These are phyloP conservation scores for Troglohyphantes excavatus DNA, from an alignment of 2,888 invertebrate genomes.

Conservation along the genomic window DNA sequence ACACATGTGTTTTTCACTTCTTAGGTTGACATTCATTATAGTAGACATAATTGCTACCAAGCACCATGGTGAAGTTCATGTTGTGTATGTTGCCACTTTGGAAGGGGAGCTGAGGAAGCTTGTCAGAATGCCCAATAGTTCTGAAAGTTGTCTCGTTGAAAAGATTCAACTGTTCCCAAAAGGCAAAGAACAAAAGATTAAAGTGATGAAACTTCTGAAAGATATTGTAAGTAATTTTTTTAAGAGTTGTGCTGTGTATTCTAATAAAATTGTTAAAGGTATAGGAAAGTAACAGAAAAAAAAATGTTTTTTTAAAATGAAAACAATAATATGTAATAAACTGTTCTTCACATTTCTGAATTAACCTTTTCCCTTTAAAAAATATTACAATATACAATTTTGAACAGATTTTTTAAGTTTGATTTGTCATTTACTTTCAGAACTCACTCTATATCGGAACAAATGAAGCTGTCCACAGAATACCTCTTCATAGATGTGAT, in stretches of 20 bases:
- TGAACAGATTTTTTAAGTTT: slow-evolving; percentile 13
- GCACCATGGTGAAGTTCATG: slow-evolving; percentile 86
- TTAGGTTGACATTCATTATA: slow-evolving; percentile 85
- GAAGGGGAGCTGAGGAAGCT: slow-evolving; percentile 91
- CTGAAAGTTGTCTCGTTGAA: slow-evolving; percentile 90
- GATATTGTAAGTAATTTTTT: slow-evolving; percentile 86
- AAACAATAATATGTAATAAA: not conserved
- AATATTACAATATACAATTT: no score
- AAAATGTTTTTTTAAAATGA: not conserved
- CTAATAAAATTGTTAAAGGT: no score
- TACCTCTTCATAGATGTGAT: slow-evolving; percentile 90
- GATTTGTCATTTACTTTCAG: slow-evolving; percentile 81
- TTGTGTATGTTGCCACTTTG: slow-evolving; percentile 91
- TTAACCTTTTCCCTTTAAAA: no score
- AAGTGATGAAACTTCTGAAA: slow-evolving; percentile 83
- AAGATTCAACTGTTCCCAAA: slow-evolving; percentile 88
- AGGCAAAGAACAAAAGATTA: slow-evolving; percentile 88
- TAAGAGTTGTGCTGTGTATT: not conserved
- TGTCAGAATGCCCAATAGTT: slow-evolving; percentile 87
- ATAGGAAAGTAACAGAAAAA: no score
- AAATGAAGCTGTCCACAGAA: slow-evolving; percentile 87
- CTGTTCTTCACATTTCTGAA: no score
- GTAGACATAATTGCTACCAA: slow-evolving; percentile 91
- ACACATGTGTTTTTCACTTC: not conserved
- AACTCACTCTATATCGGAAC: slow-evolving; percentile 91